These are phyloP conservation scores for Hypolimnas misippus DNA, from an alignment of 2,888 invertebrate species.

Conservation along the genomic window DNA sequence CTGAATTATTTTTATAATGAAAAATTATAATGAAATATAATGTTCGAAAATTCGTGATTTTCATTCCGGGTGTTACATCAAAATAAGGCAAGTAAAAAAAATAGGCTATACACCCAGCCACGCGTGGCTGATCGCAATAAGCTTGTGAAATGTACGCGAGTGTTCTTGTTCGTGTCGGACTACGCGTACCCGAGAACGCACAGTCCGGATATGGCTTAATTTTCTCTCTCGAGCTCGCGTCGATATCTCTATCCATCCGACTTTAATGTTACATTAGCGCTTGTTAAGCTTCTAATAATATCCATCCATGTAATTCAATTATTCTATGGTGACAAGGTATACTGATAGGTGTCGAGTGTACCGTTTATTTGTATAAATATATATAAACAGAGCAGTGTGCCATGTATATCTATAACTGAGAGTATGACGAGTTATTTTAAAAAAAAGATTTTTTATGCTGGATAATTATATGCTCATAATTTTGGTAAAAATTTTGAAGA, in stretches of 20 bases:
- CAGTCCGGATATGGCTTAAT: too few relatives aligned
- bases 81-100: too few relatives aligned
- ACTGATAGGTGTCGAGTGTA: slow-evolving; percentile 73
- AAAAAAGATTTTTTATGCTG: slow-evolving; percentile 75
- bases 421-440: slow-evolving; percentile 74
- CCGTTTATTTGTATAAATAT: slow-evolving; percentile 63
- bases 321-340: slow-evolving; percentile 83
- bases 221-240: too few relatives aligned
- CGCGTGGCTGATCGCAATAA: too few relatives aligned
- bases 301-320: slow-evolving; percentile 84
- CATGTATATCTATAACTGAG: slow-evolving; percentile 77
- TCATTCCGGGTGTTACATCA: too few relatives aligned
- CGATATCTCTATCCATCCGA: slow-evolving; percentile 55
- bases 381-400: slow-evolving; percentile 77
- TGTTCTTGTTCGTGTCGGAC: too few relatives aligned
- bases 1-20: too few relatives aligned
- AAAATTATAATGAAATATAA: too few relatives aligned
- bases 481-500: slow-evolving; percentile 81
- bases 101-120: too few relatives aligned
- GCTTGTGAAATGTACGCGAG: too few relatives aligned
- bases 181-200: too few relatives aligned
- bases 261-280: slow-evolving; percentile 56
- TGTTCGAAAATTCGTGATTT: too few relatives aligned
- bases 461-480: slow-evolving; percentile 82
- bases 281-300: slow-evolving; percentile 79